Evolutionary conservation across 2,113 vertebrate genomes (phyloP), one percentile per base, ranked within the genome.

Genomic region (Marmota monax): DNA sequence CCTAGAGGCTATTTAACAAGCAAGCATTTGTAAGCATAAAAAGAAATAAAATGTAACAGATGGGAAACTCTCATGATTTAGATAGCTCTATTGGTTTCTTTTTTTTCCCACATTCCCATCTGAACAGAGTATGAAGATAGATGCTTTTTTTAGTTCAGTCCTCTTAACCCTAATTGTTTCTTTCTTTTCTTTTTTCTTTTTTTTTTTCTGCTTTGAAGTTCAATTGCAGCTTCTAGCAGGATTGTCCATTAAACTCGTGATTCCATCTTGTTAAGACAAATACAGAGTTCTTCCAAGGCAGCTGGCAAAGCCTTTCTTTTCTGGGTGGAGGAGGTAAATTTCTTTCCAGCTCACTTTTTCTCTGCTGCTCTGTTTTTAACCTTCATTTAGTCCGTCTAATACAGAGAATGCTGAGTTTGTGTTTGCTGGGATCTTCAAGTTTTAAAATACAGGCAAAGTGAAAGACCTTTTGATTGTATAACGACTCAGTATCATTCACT

Each of bases 231-330:
- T 86, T 77, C 37, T 39, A 42, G 23, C 17, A 48, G 10, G 2
- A 73, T n/a, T 93, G 14, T 53, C 5, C 70, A 73, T 42, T 39
- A 32, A 72, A 69, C 7, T 56, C 16, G 10, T 51, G 48, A 29
- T 16, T 53, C 2, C 3, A 1, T 69, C 11, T 84, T 65, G 8
- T 27, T 84, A 74, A 78, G 63, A 37, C 25, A 78, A 65, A 82
- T 32, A 11, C 0, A 45, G 34, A 29, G 72, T 67, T 90, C 32
- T 22, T 42, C 76, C 12, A 22, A 61, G 48, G 65, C 23, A 76
- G 20, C 0, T 32, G n/a, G 12, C 0, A 32, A 10, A 2, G n/a
- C 4, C 18, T 25, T 10, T 39, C 16, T 20, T 42, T 37, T 20
- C 18, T 45, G 27, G 20, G 4, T 42, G 20, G 11, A 92, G 13